These are phyloP conservation scores for Metalampra italica DNA, from an alignment of 2,888 invertebrate species.

Conservation along the genomic window DNA sequence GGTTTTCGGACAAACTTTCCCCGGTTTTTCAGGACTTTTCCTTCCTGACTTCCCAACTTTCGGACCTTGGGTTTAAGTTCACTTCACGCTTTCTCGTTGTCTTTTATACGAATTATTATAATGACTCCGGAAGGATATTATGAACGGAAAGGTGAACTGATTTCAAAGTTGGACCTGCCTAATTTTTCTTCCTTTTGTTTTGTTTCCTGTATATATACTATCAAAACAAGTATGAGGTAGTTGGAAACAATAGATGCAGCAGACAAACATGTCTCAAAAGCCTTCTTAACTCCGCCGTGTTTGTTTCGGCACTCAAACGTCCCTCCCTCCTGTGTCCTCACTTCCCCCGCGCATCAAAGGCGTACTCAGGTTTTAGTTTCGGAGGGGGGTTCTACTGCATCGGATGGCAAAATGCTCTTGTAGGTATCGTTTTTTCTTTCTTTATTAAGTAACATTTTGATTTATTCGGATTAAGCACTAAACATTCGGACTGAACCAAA, in stretches of 20 bases:
- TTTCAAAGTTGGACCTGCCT: conserved; percentile 21
- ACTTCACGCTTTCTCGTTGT: conserved; percentile 50
- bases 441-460: no score
- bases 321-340: conserved; percentile 8
- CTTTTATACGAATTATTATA: conserved; percentile 52
- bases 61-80: conserved; percentile 57
- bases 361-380: neutral
- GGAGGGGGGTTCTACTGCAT: no score
- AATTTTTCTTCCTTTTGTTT: neutral
- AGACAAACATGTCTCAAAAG: conserved; percentile 30
- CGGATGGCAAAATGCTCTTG: no score
- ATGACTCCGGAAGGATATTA: conserved; percentile 52
- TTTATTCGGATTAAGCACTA: no score
- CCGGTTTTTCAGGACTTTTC: conserved; percentile 50
- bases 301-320: conserved; percentile 43
- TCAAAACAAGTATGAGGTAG: conserved; percentile 11
- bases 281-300: conserved; percentile 40
- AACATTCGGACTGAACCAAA: no score
- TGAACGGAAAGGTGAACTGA: conserved; percentile 43
- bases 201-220: neutral
- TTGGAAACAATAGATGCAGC: conserved; percentile 32
- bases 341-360: neutral
- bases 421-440: no score
- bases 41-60: conserved; percentile 68
- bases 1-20: conserved; percentile 56